Conservation (phyloP, 2,797 vertebrate species). For the Tenualosa thibaudeaui region DNA sequence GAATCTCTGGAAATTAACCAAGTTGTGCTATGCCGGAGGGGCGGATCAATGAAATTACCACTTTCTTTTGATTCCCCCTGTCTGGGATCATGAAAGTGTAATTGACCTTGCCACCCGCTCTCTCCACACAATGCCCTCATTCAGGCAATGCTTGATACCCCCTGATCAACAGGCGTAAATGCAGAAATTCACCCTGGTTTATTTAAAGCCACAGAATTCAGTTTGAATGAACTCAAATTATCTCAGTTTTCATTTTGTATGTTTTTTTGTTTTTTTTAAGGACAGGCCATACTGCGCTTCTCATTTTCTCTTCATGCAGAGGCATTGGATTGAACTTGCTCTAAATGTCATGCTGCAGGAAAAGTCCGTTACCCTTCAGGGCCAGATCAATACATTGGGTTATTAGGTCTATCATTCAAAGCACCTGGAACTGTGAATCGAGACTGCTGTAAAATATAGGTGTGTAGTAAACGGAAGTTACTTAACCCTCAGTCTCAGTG, state of each 20-base stretch:
- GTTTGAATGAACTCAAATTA: neutral
- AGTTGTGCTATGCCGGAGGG: neutral
- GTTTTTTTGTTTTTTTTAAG: neutral
- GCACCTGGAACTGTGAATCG: neutral
- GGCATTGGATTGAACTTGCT: neutral
- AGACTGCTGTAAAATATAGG: neutral
- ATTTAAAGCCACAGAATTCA: neutral
- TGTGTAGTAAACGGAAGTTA: neutral
- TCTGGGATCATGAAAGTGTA: neutral
- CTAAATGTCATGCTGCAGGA: neutral
- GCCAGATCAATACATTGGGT: conserved; percentile 10
- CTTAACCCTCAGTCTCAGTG: neutral
- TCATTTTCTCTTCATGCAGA: neutral
- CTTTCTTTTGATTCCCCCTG: neutral
- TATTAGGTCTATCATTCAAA: conserved; percentile 10
- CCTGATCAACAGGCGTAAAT: neutral
- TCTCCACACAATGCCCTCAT: neutral
- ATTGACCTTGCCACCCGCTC: neutral
- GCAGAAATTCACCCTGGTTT: neutral
- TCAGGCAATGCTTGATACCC: neutral
- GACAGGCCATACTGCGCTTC: neutral
- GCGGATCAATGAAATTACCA: neutral
- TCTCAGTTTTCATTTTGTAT: neutral
- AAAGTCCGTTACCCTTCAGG: neutral
- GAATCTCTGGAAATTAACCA: conserved; percentile 4